A percentile compares a stretch with the other conserved stretches of the same genome.
Evolutionary conservation across 2,888 invertebrate species (phyloP).

Genomic region (Tetramorium bicarinatum): DNA sequence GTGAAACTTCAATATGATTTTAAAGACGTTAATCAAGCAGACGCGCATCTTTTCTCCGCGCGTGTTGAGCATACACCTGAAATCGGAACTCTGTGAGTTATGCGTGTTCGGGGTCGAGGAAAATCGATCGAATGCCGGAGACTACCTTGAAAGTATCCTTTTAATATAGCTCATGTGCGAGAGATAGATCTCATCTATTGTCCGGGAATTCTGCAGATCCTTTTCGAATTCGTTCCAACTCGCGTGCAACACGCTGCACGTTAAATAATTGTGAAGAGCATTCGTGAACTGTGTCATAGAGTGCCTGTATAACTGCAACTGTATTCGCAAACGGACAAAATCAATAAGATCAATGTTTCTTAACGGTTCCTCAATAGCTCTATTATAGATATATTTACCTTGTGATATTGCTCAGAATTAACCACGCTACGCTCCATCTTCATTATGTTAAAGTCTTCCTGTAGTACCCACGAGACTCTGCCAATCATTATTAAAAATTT

Average conservation of each 20-base stretch:
- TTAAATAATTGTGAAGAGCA: constrained; percentile 92
- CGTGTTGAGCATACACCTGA: constrained; percentile 91
- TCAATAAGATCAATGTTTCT: background rate
- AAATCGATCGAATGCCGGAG: constrained; percentile 30
- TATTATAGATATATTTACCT: constrained; percentile 76
- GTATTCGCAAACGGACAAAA: constrained; percentile 41
- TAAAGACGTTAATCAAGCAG: constrained; percentile 91
- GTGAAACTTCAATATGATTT: constrained; percentile 91
- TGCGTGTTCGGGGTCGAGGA: background rate
- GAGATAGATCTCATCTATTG: constrained; percentile 91
- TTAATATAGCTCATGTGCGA: constrained; percentile 92
- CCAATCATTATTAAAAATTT: constrained; percentile 92
- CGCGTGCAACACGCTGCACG: constrained; percentile 91
- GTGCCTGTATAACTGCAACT: constrained; percentile 91
- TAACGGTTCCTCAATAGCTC: background rate
- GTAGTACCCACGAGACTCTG: constrained; percentile 92
- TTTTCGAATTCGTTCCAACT: constrained; percentile 92
- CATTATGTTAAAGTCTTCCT: constrained; percentile 90
- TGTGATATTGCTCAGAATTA: constrained; percentile 89
- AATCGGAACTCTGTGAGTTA: constrained; percentile 32
- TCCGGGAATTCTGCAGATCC: constrained; percentile 89
- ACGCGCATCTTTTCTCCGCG: constrained; percentile 91
- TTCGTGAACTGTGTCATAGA: constrained; percentile 92
- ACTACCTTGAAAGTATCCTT: constrained; percentile 90
- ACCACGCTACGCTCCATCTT: constrained; percentile 89